Percentiles rank a stretch among this genome's conserved stretches.
Evolutionary conservation across 2,113 vertebrate genomes (phyloP).

Genomic region (Xerus inauris): DNA sequence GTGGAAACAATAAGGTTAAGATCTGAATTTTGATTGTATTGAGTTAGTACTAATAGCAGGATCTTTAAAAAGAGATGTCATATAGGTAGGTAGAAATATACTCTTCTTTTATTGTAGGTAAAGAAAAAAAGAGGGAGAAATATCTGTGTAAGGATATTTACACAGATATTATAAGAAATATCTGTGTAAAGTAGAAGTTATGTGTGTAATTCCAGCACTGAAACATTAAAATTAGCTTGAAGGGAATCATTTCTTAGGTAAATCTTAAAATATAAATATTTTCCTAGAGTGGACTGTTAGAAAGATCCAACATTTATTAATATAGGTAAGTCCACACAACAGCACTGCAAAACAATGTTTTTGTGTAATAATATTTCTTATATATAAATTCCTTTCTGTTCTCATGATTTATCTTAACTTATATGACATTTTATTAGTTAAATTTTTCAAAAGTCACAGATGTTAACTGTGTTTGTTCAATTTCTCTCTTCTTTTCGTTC

Average conservation of each 20-base stretch:
- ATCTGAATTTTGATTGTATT: conserved; percentile 52
- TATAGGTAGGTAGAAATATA: background rate
- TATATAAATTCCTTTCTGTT: background rate
- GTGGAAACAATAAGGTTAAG: background rate
- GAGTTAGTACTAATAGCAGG: background rate
- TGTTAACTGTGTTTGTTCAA: background rate
- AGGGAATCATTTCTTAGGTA: background rate
- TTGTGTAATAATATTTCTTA: background rate
- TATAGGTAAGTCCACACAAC: background rate
- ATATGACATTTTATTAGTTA: background rate
- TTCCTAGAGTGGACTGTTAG: background rate
- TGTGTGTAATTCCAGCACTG: background rate
- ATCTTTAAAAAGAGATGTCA: background rate
- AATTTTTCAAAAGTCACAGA: background rate
- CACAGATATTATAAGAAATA: too few species aligned
- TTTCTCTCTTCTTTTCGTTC: background rate
- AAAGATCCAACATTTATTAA: background rate
- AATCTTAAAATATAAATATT: background rate
- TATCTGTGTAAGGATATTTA: too few species aligned
- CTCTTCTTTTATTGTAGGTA: background rate
- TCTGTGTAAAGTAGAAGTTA: background rate
- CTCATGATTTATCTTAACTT: background rate
- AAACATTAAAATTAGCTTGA: background rate
- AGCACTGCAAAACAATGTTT: background rate
- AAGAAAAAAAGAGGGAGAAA: background rate